phyloP scores from a whole-genome alignment of 2,888 invertebrate genomes.

The Eurytoma adleriae region DNA sequence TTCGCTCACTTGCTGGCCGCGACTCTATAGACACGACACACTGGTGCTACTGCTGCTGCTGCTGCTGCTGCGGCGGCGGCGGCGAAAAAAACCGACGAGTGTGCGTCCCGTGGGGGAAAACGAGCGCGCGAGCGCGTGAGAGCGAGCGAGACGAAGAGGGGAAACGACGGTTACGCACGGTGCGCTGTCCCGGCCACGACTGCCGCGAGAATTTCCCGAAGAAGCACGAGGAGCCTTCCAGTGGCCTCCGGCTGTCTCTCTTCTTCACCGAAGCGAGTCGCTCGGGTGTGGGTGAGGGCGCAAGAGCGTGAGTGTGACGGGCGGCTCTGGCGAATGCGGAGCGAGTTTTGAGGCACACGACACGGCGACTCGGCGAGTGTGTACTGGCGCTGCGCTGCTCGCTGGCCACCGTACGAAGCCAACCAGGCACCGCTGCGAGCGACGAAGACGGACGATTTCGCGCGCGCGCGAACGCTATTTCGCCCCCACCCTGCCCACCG shows the following conservation, averaged over 20 bases:
- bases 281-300: not conserved
- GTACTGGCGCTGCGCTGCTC: not conserved
- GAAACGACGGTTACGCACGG: not conserved
- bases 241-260: constrained; percentile 11
- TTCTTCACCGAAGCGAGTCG: not conserved
- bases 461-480: not conserved
- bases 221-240: constrained; percentile 18
- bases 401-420: not conserved
- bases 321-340: not conserved
- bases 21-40: constrained; percentile 7
- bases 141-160: not conserved
- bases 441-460: not conserved
- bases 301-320: too few relatives aligned
- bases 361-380: not conserved
- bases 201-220: constrained; percentile 29
- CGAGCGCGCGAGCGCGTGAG: not conserved
- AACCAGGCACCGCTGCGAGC: too few relatives aligned
- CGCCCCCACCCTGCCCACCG: too few relatives aligned
- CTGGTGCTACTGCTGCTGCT: constrained; percentile 28
- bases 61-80: constrained; percentile 37
- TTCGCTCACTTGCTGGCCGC: not conserved
- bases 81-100: not conserved
- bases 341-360: not conserved
- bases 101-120: not conserved
- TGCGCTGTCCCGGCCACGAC: not conserved